A percentile compares a stretch with the other conserved stretches of the same genome.
Evolutionary conservation across 2,888 invertebrate genomes (phyloP).

Genomic region (Lacanobia oleracea): DNA sequence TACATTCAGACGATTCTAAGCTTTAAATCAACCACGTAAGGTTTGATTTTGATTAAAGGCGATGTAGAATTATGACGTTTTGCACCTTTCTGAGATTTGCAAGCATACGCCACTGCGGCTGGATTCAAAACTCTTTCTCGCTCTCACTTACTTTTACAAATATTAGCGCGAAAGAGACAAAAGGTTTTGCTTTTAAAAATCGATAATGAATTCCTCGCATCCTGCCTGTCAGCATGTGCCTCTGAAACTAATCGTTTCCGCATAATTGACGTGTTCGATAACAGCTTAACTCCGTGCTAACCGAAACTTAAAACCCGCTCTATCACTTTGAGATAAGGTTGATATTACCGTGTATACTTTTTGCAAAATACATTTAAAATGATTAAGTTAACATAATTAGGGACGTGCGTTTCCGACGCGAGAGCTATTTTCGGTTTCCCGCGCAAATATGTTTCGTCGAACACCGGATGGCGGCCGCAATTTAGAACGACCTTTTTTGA

Average conservation of each 20-base stretch:
- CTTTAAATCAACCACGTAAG: accelerated
- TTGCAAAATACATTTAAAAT: conserved; percentile 55
- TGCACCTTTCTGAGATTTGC: conserved; percentile 67
- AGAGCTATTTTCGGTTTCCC: conserved; percentile 84
- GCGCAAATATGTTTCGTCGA: conserved; percentile 82
- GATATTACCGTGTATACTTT: conserved; percentile 40
- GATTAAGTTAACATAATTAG: conserved; percentile 77
- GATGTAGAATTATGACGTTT: background rate
- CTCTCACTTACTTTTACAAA: conserved; percentile 51
- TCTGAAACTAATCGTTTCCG: conserved; percentile 89
- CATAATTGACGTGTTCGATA: conserved; percentile 62
- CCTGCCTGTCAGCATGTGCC: conserved; percentile 88
- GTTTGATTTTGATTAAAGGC: conserved; percentile 1
- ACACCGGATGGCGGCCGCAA: conserved; percentile 73
- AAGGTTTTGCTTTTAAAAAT: conserved; percentile 81
- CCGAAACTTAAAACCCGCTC: conserved; percentile 41
- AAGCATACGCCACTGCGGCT: conserved; percentile 76
- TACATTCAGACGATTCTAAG: conserved; percentile 36
- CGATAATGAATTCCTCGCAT: conserved; percentile 87
- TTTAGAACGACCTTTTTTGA: conserved; percentile 67
- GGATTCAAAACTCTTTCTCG: conserved; percentile 69
- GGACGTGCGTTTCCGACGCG: conserved; percentile 83
- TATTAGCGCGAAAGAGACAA: conserved; percentile 63
- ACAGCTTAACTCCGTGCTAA: conserved; percentile 60
- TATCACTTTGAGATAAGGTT: conserved; percentile 8